phyloP scores from a whole-genome alignment of 2,888 invertebrate species.

The Nemurella pictetii region DNA sequence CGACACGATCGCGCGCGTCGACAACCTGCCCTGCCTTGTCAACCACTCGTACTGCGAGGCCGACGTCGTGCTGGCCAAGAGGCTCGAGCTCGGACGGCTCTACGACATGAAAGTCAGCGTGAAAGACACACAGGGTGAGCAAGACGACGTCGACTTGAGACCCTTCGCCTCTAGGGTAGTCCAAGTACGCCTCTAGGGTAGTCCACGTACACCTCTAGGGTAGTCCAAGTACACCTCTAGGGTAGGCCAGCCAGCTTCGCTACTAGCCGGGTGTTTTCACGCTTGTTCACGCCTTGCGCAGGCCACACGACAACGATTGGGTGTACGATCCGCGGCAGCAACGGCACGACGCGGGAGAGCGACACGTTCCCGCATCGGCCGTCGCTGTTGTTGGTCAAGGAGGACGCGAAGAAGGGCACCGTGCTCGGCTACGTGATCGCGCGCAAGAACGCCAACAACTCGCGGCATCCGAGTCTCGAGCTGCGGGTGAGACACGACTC shows the following conservation, averaged over 20 bases:
- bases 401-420: slow-evolving; percentile 78
- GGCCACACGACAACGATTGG: slow-evolving; percentile 68
- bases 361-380: slow-evolving; percentile 73
- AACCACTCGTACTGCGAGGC: slow-evolving; percentile 90
- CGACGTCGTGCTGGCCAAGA: slow-evolving; percentile 76
- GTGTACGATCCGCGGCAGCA: slow-evolving; percentile 81
- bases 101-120: slow-evolving; percentile 69
- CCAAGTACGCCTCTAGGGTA: no score
- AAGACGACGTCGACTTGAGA: no score
- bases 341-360: slow-evolving; percentile 62
- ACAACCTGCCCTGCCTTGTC: slow-evolving; percentile 80
- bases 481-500: slow-evolving; percentile 68
- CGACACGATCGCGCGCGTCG: slow-evolving; percentile 75
- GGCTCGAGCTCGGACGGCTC: slow-evolving; percentile 78
- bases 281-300: no score
- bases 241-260: no score
- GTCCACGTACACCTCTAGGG: no score
- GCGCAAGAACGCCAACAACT: slow-evolving; percentile 74
- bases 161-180: no score
- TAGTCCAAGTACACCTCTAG: no score
- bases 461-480: slow-evolving; percentile 80
- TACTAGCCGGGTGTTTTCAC: no score
- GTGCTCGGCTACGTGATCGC: slow-evolving; percentile 82
- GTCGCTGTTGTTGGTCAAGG: slow-evolving; percentile 72
- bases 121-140: slow-evolving; percentile 70